Percentiles rank a stretch among this genome's conserved stretches.
These are phyloP conservation scores for Erpetoichthys calabaricus DNA, from an alignment of 2,797 vertebrate species.

Conservation along the genomic window DNA sequence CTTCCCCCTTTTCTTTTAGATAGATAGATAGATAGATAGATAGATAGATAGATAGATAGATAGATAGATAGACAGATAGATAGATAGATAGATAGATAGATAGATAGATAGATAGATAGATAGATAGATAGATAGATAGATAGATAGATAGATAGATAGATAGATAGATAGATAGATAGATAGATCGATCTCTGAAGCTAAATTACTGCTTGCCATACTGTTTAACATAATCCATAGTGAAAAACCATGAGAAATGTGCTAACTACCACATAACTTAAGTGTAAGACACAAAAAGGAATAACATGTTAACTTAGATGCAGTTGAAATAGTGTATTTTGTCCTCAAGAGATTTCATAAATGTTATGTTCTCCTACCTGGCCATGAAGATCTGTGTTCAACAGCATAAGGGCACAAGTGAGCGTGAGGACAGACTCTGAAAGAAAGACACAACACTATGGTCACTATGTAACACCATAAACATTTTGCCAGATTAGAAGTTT, in stretches of 20 bases:
- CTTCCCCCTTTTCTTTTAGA: too few relatives aligned
- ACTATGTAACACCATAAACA: background rate
- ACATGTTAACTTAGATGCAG: background rate
- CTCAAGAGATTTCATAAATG: background rate
- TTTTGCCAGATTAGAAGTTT: background rate
- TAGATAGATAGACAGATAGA: too few relatives aligned
- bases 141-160: too few relatives aligned
- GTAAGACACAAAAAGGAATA: background rate
- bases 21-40: too few relatives aligned
- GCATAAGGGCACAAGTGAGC: conserved; percentile 82
- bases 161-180: too few relatives aligned
- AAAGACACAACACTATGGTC: background rate
- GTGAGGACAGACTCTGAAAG: conserved; percentile 57
- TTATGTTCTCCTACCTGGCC: conserved; percentile 43
- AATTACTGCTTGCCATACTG: too few relatives aligned
- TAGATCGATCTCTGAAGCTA: too few relatives aligned
- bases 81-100: too few relatives aligned
- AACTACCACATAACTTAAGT: background rate
- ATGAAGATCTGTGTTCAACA: conserved; percentile 82
- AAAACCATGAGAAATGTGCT: background rate
- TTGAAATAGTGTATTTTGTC: background rate
- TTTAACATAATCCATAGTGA: too few relatives aligned
- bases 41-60: too few relatives aligned
- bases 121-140: too few relatives aligned
- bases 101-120: too few relatives aligned